phyloP scores from a whole-genome alignment of 2,797 vertebrate species.

The Macropus fuliginosus region DNA sequence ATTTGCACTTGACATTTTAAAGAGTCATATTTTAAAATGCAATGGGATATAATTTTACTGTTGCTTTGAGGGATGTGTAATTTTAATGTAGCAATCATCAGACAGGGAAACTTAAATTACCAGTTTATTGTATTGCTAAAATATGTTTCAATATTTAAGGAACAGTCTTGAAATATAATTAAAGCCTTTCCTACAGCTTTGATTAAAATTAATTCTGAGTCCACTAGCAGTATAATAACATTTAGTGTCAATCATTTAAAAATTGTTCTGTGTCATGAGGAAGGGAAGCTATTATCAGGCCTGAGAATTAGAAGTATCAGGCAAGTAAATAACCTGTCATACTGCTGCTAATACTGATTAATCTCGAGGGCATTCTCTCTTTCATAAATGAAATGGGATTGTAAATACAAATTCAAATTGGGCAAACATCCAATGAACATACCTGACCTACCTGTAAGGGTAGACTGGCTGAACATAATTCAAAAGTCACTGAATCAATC shows the following conservation, averaged over 20 bases:
- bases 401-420: background rate
- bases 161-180: constrained; percentile 72
- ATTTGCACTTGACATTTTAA: constrained; percentile 49
- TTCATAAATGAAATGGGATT: constrained; percentile 67
- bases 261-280: constrained; percentile 78
- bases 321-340: constrained; percentile 80
- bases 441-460: background rate
- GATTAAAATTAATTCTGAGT: constrained; percentile 86
- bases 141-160: constrained; percentile 69
- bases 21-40: constrained; percentile 25
- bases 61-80: constrained; percentile 53
- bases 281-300: constrained; percentile 82
- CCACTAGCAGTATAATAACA: constrained; percentile 82
- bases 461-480: background rate
- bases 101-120: constrained; percentile 66
- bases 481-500: constrained; percentile 12
- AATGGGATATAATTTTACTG: constrained; percentile 56
- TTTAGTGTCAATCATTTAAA: constrained; percentile 85
- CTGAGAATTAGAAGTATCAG: constrained; percentile 82
- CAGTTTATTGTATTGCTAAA: constrained; percentile 61
- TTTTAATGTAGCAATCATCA: constrained; percentile 53
- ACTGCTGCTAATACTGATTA: constrained; percentile 83
- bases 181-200: constrained; percentile 75
- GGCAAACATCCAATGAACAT: background rate
- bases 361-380: constrained; percentile 59